Conservation (phyloP, 2,797 vertebrate genomes). For the Paramormyrops hopkinsi region DNA sequence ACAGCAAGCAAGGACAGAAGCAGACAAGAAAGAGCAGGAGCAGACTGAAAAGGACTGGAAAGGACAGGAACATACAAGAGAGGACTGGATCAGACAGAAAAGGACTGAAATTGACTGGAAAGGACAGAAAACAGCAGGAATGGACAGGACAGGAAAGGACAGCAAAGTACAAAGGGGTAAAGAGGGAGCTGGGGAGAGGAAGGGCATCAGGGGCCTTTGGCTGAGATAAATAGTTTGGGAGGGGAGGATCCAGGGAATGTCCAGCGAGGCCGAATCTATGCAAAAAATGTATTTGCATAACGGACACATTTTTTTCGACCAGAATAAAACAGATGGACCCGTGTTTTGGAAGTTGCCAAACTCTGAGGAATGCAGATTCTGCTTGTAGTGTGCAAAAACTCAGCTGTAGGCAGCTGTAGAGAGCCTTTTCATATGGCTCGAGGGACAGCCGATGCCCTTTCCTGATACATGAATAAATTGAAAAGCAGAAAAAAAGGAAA, state of each 20-base stretch:
- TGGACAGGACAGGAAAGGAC: neutral
- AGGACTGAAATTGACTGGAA: neutral
- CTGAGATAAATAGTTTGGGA: constrained; percentile 13
- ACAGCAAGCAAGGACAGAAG: neutral
- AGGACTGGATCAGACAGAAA: neutral
- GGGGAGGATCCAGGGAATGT: neutral
- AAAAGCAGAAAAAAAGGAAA: neutral
- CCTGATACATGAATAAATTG: neutral
- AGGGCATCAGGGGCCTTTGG: neutral
- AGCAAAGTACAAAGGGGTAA: neutral
- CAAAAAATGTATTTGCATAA: neutral
- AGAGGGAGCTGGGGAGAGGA: neutral
- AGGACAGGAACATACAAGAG: neutral
- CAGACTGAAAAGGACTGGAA: neutral
- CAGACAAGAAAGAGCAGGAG: neutral
- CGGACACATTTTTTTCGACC: neutral
- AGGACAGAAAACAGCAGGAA: neutral
- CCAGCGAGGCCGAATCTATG: neutral
- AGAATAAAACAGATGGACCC: constrained; percentile 5
- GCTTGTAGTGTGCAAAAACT: neutral
- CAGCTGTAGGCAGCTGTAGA: neutral
- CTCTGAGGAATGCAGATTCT: neutral
- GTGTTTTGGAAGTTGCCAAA: neutral
- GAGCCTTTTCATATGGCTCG: neutral
- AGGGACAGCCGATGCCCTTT: neutral